These are phyloP conservation scores for Xestia xanthographa DNA, from an alignment of 2,888 invertebrate species.

Conservation along the genomic window DNA sequence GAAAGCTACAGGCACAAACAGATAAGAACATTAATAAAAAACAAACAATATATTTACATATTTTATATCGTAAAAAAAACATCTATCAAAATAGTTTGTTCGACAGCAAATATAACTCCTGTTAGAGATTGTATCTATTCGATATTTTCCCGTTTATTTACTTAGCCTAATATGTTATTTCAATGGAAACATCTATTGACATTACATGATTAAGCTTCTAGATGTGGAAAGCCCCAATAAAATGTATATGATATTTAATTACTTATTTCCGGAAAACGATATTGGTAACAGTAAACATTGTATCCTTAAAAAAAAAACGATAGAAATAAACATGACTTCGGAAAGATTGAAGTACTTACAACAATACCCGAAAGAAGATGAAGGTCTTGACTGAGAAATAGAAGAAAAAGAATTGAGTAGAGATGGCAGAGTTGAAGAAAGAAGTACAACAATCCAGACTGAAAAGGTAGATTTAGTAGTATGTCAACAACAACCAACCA, in stretches of 20 bases:
- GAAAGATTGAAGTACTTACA: not conserved
- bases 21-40: too few relatives aligned
- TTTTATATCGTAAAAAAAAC: not conserved
- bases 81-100: not conserved
- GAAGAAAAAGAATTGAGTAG: not conserved
- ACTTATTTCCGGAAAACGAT: conserved; percentile 5
- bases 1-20: not conserved
- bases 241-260: conserved; percentile 6
- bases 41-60: too few relatives aligned
- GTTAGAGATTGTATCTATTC: not conserved
- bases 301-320: not conserved
- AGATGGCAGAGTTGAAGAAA: not conserved
- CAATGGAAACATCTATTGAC: not conserved
- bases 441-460: not conserved
- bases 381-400: not conserved
- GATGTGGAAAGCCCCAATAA: not conserved
- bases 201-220: conserved; percentile 22
- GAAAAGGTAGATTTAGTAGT: not conserved
- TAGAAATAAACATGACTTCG: not conserved
- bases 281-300: not conserved
- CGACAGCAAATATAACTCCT: not conserved
- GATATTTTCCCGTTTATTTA: conserved; percentile 18
- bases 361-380: not conserved
- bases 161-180: conserved; percentile 1
- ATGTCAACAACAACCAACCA: too few relatives aligned